Conservation (phyloP, 2,797 vertebrate species). For the Anolis apletophallus region DNA sequence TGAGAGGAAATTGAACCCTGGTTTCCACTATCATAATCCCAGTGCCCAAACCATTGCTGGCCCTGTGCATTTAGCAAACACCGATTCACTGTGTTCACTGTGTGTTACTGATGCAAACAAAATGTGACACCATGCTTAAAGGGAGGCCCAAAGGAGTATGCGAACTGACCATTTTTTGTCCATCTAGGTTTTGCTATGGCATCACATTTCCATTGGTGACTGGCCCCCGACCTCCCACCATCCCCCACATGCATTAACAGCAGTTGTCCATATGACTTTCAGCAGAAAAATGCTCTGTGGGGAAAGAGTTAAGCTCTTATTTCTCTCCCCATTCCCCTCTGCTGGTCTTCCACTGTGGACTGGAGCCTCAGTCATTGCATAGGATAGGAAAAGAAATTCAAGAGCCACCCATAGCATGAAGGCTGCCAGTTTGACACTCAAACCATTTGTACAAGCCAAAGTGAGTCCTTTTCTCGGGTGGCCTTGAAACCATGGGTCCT, state of each 20-base stretch:
- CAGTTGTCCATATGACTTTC: background rate
- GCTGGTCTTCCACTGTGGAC: background rate
- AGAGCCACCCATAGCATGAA: background rate
- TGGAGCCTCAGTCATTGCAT: background rate
- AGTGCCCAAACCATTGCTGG: too few species aligned
- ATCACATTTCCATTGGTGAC: background rate
- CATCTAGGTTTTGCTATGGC: background rate
- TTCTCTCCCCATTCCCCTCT: too few species aligned
- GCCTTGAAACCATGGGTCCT: background rate
- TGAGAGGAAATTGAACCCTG: too few species aligned
- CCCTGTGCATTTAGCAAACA: background rate
- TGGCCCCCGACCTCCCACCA: background rate
- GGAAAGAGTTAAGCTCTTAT: background rate
- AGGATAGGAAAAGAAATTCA: background rate
- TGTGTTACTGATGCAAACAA: background rate
- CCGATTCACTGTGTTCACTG: background rate
- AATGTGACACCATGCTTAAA: background rate
- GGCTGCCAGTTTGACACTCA: background rate
- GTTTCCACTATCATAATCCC: too few species aligned
- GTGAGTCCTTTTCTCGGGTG: background rate
- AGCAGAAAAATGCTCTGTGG: background rate
- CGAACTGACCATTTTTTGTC: background rate
- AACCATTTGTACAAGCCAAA: background rate
- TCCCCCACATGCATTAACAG: background rate
- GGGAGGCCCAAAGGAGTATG: too few species aligned